These are phyloP conservation scores for Zophobas atratus DNA, from an alignment of 1,140 invertebrate genomes.

Conservation along the genomic window DNA sequence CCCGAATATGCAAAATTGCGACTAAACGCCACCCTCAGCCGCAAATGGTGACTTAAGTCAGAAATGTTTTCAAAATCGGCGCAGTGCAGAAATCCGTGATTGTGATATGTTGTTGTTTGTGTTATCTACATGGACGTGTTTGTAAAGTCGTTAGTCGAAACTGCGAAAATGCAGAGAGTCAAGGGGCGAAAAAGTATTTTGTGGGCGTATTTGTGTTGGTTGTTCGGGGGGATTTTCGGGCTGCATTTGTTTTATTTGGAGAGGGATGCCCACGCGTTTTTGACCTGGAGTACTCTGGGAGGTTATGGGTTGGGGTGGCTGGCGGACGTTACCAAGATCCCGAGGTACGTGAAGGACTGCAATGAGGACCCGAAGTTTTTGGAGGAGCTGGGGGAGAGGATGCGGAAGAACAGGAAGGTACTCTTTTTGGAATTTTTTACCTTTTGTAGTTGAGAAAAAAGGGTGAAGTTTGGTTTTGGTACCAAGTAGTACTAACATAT, in stretches of 20 bases:
- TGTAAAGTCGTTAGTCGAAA: conserved; percentile 23
- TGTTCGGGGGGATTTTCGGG: conserved; percentile 88
- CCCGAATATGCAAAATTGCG: background rate
- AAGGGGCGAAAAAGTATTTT: conserved; percentile 50
- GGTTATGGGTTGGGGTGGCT: conserved; percentile 92
- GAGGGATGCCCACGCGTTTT: conserved; percentile 91
- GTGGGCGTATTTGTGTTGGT: conserved; percentile 92
- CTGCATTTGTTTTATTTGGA: conserved; percentile 93
- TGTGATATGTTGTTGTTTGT: conserved; percentile 23
- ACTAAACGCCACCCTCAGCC: background rate
- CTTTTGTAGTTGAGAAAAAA: too few relatives aligned
- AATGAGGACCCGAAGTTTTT: conserved; percentile 85
- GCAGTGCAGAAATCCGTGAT: background rate
- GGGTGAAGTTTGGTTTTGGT: too few relatives aligned
- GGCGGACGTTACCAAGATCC: conserved; percentile 87
- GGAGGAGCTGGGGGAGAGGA: conserved; percentile 75
- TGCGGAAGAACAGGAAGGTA: conserved; percentile 78
- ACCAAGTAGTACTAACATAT: too few relatives aligned
- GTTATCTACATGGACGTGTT: conserved; percentile 42
- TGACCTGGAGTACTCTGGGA: conserved; percentile 89
- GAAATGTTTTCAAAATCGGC: background rate
- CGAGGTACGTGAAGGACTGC: conserved; percentile 88
- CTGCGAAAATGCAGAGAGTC: conserved; percentile 10
- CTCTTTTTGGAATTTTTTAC: too few relatives aligned
- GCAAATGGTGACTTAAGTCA: conserved; percentile 35